These are phyloP conservation scores for Octodonta nipae DNA, from an alignment of 2,888 invertebrate genomes.

Conservation along the genomic window DNA sequence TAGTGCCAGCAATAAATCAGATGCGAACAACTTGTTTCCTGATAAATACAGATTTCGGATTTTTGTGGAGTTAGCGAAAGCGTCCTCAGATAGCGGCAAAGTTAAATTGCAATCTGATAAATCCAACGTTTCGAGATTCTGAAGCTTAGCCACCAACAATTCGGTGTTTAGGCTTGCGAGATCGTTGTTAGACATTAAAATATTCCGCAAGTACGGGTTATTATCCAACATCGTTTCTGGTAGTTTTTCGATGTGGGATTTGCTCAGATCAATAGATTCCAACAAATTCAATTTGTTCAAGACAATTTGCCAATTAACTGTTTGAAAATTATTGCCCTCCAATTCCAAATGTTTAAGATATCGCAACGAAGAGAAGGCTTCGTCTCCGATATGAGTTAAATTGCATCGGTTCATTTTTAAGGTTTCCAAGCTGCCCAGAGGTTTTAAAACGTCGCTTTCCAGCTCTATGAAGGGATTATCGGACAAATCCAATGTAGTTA, in stretches of 20 bases:
- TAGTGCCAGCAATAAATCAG: conserved; percentile 52
- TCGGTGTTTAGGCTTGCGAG: conserved; percentile 50
- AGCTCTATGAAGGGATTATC: conserved; percentile 49
- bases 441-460: conserved; percentile 46
- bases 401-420: conserved; percentile 53
- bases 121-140: conserved; percentile 51
- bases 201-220: conserved; percentile 48
- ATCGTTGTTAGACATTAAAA: conserved; percentile 53
- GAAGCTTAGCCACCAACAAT: conserved; percentile 49
- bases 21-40: conserved; percentile 54
- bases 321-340: conserved; percentile 47
- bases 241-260: conserved; percentile 46
- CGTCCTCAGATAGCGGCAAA: conserved; percentile 52
- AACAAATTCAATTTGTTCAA: conserved; percentile 46
- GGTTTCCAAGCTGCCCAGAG: conserved; percentile 50
- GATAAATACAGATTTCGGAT: conserved; percentile 50
- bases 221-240: conserved; percentile 52
- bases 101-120: conserved; percentile 54
- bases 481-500: conserved; percentile 56
- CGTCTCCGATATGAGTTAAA: conserved; percentile 43
- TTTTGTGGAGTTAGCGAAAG: conserved; percentile 54
- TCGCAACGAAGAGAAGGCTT: conserved; percentile 43
- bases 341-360: conserved; percentile 53
- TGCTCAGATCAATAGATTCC: conserved; percentile 50
- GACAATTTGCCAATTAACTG: conserved; percentile 46